Evolutionary conservation across 2,113 vertebrate genomes (phyloP).

Genomic region (Dicentrarchus labrax): DNA sequence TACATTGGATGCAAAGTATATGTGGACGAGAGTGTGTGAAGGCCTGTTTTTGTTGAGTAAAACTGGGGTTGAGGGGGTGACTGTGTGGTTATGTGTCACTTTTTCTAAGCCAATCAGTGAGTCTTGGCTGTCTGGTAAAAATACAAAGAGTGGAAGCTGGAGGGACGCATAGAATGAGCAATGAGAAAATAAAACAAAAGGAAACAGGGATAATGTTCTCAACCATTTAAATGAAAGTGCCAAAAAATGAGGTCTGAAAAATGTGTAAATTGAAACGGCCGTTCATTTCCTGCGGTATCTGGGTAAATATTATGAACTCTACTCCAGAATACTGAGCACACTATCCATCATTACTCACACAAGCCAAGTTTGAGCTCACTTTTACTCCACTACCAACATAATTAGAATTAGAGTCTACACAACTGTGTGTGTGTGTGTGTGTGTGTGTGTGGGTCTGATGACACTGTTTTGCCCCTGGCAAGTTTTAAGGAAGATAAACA

Average conservation of each 20-base stretch:
- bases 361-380: slow-evolving; percentile 72
- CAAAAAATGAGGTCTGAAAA: slow-evolving; percentile 62
- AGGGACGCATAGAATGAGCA: slow-evolving; percentile 31
- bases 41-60: background rate
- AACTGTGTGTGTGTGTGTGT: slow-evolving; percentile 9
- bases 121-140: slow-evolving; percentile 18
- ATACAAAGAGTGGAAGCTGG: background rate
- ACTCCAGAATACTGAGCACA: slow-evolving; percentile 69
- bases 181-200: slow-evolving; percentile 64
- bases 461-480: slow-evolving; percentile 21
- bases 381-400: slow-evolving; percentile 62
- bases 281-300: slow-evolving; percentile 80
- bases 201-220: slow-evolving; percentile 55
- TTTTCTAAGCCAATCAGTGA: slow-evolving; percentile 30
- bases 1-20: background rate
- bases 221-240: slow-evolving; percentile 60
- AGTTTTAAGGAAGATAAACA: slow-evolving; percentile 35
- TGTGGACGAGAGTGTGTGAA: background rate
- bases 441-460: background rate
- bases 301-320: slow-evolving; percentile 82
- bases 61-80: background rate
- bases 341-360: slow-evolving; percentile 76
- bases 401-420: slow-evolving; percentile 63
- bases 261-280: slow-evolving; percentile 77
- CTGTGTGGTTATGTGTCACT: background rate